phyloP scores from a whole-genome alignment of 2,113 vertebrate species.

The Psilopogon haemacephalus region DNA sequence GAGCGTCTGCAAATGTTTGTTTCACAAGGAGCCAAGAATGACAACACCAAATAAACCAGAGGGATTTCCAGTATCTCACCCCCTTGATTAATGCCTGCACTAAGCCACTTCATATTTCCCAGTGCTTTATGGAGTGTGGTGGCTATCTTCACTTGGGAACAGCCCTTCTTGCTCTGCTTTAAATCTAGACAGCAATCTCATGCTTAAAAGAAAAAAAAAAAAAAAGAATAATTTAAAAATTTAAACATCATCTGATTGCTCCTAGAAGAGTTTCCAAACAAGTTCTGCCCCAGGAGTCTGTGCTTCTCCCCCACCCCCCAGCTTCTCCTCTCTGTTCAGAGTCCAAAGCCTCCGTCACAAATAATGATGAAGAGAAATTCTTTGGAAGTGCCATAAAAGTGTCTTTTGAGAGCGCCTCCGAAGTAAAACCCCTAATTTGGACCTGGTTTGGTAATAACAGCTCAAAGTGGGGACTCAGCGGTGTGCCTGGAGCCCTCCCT shows the following conservation, averaged over 20 bases:
- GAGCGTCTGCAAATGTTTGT: constrained; percentile 57
- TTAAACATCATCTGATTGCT: not conserved
- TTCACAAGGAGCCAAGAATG: constrained; percentile 58
- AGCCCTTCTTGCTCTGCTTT: not conserved
- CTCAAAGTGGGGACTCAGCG: not conserved
- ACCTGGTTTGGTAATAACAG: not conserved
- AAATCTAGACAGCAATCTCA: not conserved
- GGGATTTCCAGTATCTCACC: constrained; percentile 51
- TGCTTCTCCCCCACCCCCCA: not conserved
- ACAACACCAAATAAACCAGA: constrained; percentile 55
- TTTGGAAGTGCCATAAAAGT: not conserved
- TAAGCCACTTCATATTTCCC: constrained; percentile 4
- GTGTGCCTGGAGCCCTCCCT: not conserved
- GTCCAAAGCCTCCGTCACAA: not conserved
- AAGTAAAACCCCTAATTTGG: not conserved
- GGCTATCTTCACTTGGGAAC: not conserved
- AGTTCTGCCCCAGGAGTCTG: not conserved
- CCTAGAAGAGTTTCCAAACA: not conserved
- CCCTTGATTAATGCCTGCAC: constrained; percentile 18
- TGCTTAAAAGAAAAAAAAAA: not conserved
- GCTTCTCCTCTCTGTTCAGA: not conserved
- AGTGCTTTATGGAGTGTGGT: not conserved
- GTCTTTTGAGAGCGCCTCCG: not conserved
- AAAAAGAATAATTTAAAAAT: no score
- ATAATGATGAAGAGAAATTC: not conserved